phyloP scores from a whole-genome alignment of 2,797 vertebrate genomes.

The Pristis pectinata region DNA sequence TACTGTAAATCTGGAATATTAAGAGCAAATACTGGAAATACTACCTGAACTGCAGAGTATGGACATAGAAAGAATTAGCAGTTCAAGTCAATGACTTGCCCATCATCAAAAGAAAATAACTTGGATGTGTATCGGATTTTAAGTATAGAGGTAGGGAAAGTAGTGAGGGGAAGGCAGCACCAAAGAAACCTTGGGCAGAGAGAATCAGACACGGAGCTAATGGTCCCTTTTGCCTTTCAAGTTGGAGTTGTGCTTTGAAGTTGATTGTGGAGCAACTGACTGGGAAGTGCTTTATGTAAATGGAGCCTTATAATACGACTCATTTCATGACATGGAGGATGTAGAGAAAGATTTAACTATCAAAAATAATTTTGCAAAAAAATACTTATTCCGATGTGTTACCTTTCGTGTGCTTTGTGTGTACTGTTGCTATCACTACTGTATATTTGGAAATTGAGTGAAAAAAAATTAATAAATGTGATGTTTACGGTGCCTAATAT shows the following conservation, averaged over 20 bases:
- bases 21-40: too few species aligned
- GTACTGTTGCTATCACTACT: neutral
- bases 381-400: neutral
- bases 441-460: neutral
- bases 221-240: too few species aligned
- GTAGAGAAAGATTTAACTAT: neutral
- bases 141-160: too few species aligned
- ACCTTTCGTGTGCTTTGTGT: neutral
- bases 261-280: neutral
- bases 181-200: too few species aligned
- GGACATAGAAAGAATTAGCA: too few species aligned
- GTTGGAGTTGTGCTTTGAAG: neutral
- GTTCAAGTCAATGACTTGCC: too few species aligned
- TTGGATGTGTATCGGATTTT: too few species aligned
- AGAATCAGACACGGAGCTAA: too few species aligned
- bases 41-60: too few species aligned
- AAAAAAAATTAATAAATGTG: neutral
- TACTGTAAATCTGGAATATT: too few species aligned
- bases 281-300: neutral
- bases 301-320: neutral
- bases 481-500: neutral
- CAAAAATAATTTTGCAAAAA: neutral
- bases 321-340: neutral
- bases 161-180: too few species aligned
- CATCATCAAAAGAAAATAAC: too few species aligned